Evolutionary conservation across 1,140 invertebrate genomes (phyloP).

Genomic region (Drosophila persimilis): DNA sequence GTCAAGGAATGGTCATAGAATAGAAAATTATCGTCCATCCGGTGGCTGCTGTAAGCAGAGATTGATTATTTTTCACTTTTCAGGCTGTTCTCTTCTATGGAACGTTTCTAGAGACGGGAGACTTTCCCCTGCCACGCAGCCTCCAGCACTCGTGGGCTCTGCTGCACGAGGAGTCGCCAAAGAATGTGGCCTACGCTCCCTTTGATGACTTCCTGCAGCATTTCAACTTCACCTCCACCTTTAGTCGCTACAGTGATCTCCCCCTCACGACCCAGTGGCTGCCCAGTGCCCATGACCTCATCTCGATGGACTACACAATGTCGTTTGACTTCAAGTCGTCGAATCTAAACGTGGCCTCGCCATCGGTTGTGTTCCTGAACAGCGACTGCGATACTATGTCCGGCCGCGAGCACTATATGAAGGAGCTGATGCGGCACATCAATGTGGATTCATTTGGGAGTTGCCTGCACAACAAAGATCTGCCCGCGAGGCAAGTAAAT

Average conservation of each 20-base stretch:
- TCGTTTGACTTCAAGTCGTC: constrained; percentile 17
- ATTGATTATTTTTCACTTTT: background rate
- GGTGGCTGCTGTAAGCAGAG: background rate
- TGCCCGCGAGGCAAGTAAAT: constrained; percentile 85
- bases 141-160: constrained; percentile 88
- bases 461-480: constrained; percentile 88
- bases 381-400: constrained; percentile 91
- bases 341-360: constrained; percentile 77
- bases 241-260: constrained; percentile 89
- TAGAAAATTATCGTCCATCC: constrained; percentile 13
- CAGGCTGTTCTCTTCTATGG: constrained; percentile 74
- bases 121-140: constrained; percentile 87
- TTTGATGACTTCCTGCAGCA: constrained; percentile 85
- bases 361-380: constrained; percentile 90
- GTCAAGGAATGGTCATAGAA: background rate
- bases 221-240: constrained; percentile 92
- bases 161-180: constrained; percentile 94
- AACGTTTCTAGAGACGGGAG: constrained; percentile 71
- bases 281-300: constrained; percentile 85
- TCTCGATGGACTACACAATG: constrained; percentile 68
- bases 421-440: constrained; percentile 90
- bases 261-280: constrained; percentile 90
- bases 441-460: constrained; percentile 89
- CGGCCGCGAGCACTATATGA: constrained; percentile 89
- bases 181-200: constrained; percentile 89